Conservation (phyloP, 2,888 invertebrate species). For the Eristalis pertinax region DNA sequence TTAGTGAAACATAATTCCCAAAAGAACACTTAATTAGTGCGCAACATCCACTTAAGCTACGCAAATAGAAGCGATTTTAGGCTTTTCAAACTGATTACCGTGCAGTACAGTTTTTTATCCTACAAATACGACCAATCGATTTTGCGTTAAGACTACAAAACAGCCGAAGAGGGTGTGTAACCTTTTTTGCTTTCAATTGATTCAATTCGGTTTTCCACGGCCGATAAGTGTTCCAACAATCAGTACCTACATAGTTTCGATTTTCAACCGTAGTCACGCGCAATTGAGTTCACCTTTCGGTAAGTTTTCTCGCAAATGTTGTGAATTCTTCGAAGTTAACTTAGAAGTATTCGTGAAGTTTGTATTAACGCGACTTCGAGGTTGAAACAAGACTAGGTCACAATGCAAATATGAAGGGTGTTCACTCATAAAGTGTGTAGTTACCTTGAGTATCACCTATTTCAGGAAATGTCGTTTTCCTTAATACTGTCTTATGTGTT, state of each 20-base stretch:
- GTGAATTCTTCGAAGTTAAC: not conserved
- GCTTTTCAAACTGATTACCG: not conserved
- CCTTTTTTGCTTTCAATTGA: too few relatives aligned
- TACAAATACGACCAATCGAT: not conserved
- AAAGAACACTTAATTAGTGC: not conserved
- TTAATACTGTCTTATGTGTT: not conserved
- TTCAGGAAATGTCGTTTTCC: not conserved
- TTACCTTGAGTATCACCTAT: not conserved
- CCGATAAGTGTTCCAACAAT: not conserved
- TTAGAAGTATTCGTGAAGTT: not conserved
- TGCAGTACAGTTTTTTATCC: not conserved
- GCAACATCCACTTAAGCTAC: not conserved
- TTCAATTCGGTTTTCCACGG: too few relatives aligned
- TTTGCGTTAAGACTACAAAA: not conserved
- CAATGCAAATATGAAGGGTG: slow-evolving; percentile 5
- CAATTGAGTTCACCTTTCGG: not conserved
- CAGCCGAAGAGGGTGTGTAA: not conserved
- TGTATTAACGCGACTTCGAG: not conserved
- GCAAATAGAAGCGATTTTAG: not conserved
- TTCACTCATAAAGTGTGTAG: not conserved
- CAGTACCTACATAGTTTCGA: not conserved
- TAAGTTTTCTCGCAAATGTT: not conserved
- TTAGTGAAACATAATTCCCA: not conserved
- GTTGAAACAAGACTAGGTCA: not conserved
- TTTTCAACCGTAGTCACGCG: not conserved